A percentile compares a stretch with the other conserved stretches of the same genome.
Conservation (phyloP, 2,888 invertebrate species). For the Cerastoderma edule region DNA sequence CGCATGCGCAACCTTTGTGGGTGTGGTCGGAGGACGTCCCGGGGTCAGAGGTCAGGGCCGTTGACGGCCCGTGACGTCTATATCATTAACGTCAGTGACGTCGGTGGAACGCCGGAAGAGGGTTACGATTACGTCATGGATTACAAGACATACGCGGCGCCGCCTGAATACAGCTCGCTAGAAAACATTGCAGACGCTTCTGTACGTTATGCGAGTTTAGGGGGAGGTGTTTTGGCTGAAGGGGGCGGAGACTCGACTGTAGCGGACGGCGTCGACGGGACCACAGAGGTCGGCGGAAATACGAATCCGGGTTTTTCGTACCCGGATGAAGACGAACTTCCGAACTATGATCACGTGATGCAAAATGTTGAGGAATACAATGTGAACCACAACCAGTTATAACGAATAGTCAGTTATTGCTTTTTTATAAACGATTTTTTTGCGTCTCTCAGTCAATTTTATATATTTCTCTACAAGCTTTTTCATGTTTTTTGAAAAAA, state of each 20-base stretch:
- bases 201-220: not conserved
- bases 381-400: conserved; percentile 7
- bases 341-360: conserved; percentile 15
- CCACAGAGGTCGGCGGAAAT: not conserved
- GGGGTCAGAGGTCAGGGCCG: not conserved
- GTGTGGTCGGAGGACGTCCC: too few relatives aligned
- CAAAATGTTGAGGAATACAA: not conserved
- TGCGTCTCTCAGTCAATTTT: not conserved
- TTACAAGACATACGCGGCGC: conserved; percentile 14
- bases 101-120: conserved; percentile 6
- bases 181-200: conserved; percentile 14
- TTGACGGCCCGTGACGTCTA: conserved; percentile 20
- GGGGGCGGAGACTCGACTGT: conserved; percentile 2
- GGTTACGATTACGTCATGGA: conserved; percentile 24
- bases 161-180: conserved; percentile 20
- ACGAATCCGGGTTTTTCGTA: conserved; percentile 3
- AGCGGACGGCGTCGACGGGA: not conserved
- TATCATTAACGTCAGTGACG: conserved; percentile 11
- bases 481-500: not conserved
- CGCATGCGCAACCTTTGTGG: not conserved
- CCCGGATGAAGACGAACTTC: conserved; percentile 8
- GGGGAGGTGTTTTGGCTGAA: conserved; percentile 9
- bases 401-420: not conserved
- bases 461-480: not conserved
- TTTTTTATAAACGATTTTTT: not conserved